Evolutionary conservation across 2,113 vertebrate genomes (phyloP).

Genomic region (Lepisosteus osseus): DNA sequence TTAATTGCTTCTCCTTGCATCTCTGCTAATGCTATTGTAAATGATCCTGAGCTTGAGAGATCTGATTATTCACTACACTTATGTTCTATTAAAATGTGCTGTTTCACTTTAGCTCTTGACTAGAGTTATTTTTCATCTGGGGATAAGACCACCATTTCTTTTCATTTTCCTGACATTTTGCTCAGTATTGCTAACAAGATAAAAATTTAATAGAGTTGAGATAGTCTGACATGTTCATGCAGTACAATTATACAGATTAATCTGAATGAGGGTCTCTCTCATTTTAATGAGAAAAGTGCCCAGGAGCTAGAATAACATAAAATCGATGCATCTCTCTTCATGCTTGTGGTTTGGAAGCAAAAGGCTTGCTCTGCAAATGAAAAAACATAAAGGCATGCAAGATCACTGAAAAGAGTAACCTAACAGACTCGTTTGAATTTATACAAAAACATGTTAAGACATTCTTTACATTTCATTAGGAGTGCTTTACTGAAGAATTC

Average conservation of each 20-base stretch:
- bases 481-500: too few species aligned
- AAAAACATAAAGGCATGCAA: too few species aligned
- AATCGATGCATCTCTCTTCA: conserved; percentile 16
- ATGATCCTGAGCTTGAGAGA: conserved; percentile 7
- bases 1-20: conserved; percentile 8
- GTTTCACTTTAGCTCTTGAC: conserved; percentile 8
- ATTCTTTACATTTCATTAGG: too few species aligned
- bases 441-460: too few species aligned
- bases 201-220: conserved; percentile 18
- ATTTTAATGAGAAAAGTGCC: conserved; percentile 22
- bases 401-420: too few species aligned
- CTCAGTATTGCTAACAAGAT: conserved; percentile 17
- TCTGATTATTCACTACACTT: conserved; percentile 8
- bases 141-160: conserved; percentile 2
- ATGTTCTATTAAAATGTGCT: conserved; percentile 9
- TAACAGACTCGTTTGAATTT: too few species aligned
- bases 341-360: not conserved
- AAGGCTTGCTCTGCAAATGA: too few species aligned
- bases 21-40: conserved; percentile 3
- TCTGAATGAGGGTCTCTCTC: conserved; percentile 8
- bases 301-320: conserved; percentile 21
- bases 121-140: conserved; percentile 10
- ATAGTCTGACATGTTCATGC: conserved; percentile 15
- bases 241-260: conserved; percentile 22
- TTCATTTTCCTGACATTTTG: conserved; percentile 11